These are phyloP conservation scores for Hirtodrosophila trivittata DNA, from an alignment of 2,888 invertebrate species.

Conservation along the genomic window DNA sequence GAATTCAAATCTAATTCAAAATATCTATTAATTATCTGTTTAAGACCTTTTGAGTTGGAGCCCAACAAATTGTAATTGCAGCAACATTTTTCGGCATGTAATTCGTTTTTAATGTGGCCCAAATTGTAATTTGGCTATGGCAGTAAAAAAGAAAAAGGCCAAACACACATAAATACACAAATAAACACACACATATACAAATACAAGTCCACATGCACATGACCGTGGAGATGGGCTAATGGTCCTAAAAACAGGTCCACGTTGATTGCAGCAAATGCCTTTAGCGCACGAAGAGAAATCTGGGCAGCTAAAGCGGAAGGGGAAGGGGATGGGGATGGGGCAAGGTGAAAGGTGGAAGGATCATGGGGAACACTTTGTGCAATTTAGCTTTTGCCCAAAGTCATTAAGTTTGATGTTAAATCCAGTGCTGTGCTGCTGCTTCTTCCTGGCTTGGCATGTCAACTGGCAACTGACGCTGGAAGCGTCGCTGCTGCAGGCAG, in stretches of 20 bases:
- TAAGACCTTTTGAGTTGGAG: conserved; percentile 12
- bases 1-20: too few species aligned
- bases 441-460: conserved; percentile 42
- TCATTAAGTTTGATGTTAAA: conserved; percentile 72
- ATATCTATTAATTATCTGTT: too few species aligned
- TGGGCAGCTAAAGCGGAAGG: background rate
- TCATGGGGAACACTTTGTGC: conserved; percentile 52
- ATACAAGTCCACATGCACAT: background rate
- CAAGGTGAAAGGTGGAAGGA: background rate
- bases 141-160: conserved; percentile 14
- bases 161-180: conserved; percentile 1
- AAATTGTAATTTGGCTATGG: conserved; percentile 17
- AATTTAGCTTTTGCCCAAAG: conserved; percentile 74
- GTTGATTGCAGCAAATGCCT: conserved; percentile 61
- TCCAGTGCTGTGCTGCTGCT: conserved; percentile 42
- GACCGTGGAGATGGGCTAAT: conserved; percentile 32
- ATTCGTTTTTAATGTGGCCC: conserved; percentile 65
- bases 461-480: conserved; percentile 54
- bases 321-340: background rate
- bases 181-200: conserved; percentile 3
- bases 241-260: conserved; percentile 55
- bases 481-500: conserved; percentile 42
- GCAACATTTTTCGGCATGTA: conserved; percentile 54
- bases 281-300: conserved; percentile 10
- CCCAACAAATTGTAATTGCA: conserved; percentile 67